Conservation (phyloP, 1,140 invertebrate species). For the Brachionus manjavacas region DNA sequence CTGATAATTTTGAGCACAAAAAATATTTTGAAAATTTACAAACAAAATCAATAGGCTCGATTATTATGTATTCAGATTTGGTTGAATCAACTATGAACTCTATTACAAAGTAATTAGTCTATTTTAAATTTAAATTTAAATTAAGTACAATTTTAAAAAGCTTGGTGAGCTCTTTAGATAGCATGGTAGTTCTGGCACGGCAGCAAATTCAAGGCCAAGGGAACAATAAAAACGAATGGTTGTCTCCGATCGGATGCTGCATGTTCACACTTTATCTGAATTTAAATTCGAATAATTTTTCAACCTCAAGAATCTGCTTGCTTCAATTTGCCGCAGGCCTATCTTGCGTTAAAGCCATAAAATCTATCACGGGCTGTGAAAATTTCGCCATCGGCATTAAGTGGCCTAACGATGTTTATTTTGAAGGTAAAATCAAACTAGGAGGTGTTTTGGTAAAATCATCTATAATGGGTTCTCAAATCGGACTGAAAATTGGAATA, state of each 20-base stretch:
- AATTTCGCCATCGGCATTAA: neutral
- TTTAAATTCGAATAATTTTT: neutral
- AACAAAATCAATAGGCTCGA: slow-evolving; percentile 10
- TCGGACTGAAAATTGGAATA: slow-evolving; percentile 1
- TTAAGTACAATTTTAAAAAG: neutral
- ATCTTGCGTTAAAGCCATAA: slow-evolving; percentile 14
- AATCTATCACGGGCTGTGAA: neutral
- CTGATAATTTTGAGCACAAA: neutral
- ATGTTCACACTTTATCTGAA: slow-evolving; percentile 22
- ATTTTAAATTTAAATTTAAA: neutral
- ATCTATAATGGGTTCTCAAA: neutral
- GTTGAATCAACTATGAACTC: slow-evolving; percentile 40
- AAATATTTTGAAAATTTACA: slow-evolving; percentile 38
- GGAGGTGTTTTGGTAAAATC: slow-evolving; percentile 32
- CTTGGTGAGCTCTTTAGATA: neutral
- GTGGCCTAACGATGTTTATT: slow-evolving; percentile 39
- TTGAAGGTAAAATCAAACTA: neutral
- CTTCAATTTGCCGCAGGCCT: slow-evolving; percentile 29
- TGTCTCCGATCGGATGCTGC: slow-evolving; percentile 25
- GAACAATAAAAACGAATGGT: slow-evolving; percentile 35
- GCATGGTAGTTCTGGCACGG: neutral
- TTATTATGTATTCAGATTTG: slow-evolving; percentile 24
- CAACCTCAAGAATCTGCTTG: neutral
- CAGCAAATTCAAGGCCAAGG: slow-evolving; percentile 33
- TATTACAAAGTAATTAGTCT: neutral